Evolutionary conservation across 30 jellyfish, hydroid and myxozoan species (phyloP).

Genomic region (Turritopsis dohrnii): DNA sequence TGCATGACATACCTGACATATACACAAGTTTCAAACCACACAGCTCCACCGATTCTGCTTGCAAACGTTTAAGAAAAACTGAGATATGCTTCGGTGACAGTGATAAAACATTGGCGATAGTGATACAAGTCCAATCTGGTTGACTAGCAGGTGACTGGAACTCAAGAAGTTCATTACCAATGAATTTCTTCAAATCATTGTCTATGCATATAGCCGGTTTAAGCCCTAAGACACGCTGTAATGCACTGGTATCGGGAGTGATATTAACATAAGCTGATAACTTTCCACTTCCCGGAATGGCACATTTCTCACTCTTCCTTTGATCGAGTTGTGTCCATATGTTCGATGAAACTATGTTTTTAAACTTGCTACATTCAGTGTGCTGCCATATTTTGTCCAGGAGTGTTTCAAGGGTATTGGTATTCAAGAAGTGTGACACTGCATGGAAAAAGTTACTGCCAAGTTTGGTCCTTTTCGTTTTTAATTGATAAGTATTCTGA

Average conservation of each 20-base stretch:
- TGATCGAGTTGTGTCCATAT: neutral
- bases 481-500: constrained; percentile 23
- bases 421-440: constrained; percentile 21
- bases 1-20: constrained; percentile 12
- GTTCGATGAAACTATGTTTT: neutral
- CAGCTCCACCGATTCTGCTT: neutral
- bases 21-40: constrained; percentile 15
- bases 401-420: constrained; percentile 7
- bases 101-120: neutral
- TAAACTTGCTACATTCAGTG: neutral
- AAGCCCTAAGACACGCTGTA: constrained; percentile 12
- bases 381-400: constrained; percentile 11
- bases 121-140: constrained; percentile 13
- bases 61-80: neutral
- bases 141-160: neutral
- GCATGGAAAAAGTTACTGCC: constrained; percentile 28
- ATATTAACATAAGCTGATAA: constrained; percentile 7
- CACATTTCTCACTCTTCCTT: constrained; percentile 30
- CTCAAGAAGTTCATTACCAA: neutral
- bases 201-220: constrained; percentile 6
- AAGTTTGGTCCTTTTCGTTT: constrained; percentile 23
- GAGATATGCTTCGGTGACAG: constrained; percentile 16
- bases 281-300: constrained; percentile 27
- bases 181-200: neutral
- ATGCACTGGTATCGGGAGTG: constrained; percentile 12